Conservation (phyloP, 2,797 vertebrate species). For the Ciconia nigra region DNA sequence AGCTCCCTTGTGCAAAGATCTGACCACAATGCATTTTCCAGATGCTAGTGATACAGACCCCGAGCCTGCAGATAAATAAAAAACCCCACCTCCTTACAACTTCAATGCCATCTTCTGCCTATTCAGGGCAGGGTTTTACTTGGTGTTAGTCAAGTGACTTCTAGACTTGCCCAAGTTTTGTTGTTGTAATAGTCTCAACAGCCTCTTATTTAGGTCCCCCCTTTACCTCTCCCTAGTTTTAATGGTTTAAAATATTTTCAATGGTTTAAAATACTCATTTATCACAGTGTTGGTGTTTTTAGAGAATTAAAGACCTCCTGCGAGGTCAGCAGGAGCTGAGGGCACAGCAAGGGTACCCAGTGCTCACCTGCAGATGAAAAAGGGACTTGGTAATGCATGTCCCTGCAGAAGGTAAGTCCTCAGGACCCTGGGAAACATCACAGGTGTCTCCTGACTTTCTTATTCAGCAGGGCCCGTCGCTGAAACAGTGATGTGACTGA, state of each 20-base stretch:
- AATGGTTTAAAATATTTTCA: not conserved
- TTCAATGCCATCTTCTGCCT: not conserved
- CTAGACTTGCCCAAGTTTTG: not conserved
- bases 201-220: not conserved
- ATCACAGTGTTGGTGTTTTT: not conserved
- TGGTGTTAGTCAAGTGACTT: not conserved
- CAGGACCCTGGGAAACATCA: not conserved
- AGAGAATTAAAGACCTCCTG: not conserved
- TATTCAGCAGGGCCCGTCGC: not conserved
- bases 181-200: not conserved
- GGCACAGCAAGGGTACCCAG: not conserved
- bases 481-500: not conserved
- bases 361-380: not conserved
- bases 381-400: not conserved
- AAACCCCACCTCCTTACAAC: rapidly evolving
- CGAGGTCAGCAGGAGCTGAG: not conserved
- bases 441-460: not conserved
- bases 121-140: not conserved
- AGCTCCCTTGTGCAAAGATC: not conserved
- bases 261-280: not conserved
- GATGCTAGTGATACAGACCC: not conserved
- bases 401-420: not conserved
- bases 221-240: not conserved
- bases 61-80: not conserved
- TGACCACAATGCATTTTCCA: not conserved